Conservation (phyloP, 2,888 invertebrate species). For the Aethes cnicana region DNA sequence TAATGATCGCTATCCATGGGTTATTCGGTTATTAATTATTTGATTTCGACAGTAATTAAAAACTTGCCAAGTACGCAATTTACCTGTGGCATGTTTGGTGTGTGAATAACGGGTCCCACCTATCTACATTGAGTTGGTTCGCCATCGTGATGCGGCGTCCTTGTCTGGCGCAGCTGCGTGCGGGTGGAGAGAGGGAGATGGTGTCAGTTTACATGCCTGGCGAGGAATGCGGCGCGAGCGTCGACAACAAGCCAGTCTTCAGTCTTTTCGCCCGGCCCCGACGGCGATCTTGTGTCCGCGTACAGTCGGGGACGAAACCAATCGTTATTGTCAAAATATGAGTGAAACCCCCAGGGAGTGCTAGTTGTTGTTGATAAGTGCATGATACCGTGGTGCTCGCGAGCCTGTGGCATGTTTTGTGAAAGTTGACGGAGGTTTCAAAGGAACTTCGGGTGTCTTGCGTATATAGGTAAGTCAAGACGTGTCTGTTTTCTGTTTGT, state of each 20-base stretch:
- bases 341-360: slow-evolving; percentile 70
- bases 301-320: slow-evolving; percentile 36
- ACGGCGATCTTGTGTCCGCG: slow-evolving; percentile 54
- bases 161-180: slow-evolving; percentile 36
- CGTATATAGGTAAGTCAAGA: slow-evolving; percentile 43
- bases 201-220: slow-evolving; percentile 57
- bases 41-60: slow-evolving; percentile 25
- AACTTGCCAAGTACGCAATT: slow-evolving; percentile 28
- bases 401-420: slow-evolving; percentile 75
- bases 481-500: slow-evolving; percentile 34
- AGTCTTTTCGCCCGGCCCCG: slow-evolving; percentile 70
- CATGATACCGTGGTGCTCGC: slow-evolving; percentile 64
- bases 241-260: slow-evolving; percentile 65
- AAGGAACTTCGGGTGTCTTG: slow-evolving; percentile 66
- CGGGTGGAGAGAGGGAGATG: slow-evolving; percentile 52
- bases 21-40: slow-evolving; percentile 6
- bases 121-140: slow-evolving; percentile 59
- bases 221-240: slow-evolving; percentile 78
- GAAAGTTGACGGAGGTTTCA: slow-evolving; percentile 69
- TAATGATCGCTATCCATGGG: slow-evolving; percentile 2
- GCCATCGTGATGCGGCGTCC: slow-evolving; percentile 44
- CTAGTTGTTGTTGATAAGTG: slow-evolving; percentile 62
- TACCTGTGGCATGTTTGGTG: slow-evolving; percentile 38
- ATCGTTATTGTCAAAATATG: slow-evolving; percentile 63
- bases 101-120: slow-evolving; percentile 71